Base-by-base conservation (phyloP, 92 coral and sea anemone species). In the Ricordea florida region DNA sequence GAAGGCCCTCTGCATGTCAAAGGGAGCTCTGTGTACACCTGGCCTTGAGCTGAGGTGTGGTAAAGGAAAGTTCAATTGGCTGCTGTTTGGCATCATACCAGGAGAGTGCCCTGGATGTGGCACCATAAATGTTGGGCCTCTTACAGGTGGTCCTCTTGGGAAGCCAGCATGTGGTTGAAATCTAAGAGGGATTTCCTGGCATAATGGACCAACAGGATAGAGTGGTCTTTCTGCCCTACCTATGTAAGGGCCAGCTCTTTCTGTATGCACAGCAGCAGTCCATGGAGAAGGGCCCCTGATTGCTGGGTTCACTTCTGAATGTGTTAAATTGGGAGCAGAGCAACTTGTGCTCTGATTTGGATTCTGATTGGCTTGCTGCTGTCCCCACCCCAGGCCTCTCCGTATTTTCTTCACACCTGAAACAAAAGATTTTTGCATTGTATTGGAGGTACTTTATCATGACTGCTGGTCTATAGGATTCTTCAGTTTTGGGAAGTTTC, bases 341-440 rank as follows among this genome's bases (percentile, higher is more conserved):
- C 6, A 10, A 3, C 17, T 26, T 4, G 10, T 53, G 24, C 50
- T 63, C 40, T 35, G 50, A 51, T 37, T 53, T 13, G 21, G 76
- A 25, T 50, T 36, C n/a, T 53, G 55, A 28, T 55, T 55, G 22
- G 7, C 20, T 10, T 17, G 38, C 10, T 17, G 38, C 10, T 53
- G 51, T 38, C 50, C 66, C 40, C 44, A 53, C 4, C 64, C 66
- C 10, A 38, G 55, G 10, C 31, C 42, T 27, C 30, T 50, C 77
- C 77, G 56, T 38, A 63, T 70, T 56, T 70, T 70, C 35, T 66
- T 38, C 27, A n/a, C 44, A 55, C 66, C 77, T 70, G 53, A n/a
- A n/a, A n/a, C n/a, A n/a, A n/a, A n/a, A n/a, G n/a, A n/a, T n/a
- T n/a, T n/a, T n/a, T n/a, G n/a, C n/a, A n/a, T n/a, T n/a, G n/a